Conservation (phyloP, 2,113 vertebrate genomes). For the Nettapus auritus region DNA sequence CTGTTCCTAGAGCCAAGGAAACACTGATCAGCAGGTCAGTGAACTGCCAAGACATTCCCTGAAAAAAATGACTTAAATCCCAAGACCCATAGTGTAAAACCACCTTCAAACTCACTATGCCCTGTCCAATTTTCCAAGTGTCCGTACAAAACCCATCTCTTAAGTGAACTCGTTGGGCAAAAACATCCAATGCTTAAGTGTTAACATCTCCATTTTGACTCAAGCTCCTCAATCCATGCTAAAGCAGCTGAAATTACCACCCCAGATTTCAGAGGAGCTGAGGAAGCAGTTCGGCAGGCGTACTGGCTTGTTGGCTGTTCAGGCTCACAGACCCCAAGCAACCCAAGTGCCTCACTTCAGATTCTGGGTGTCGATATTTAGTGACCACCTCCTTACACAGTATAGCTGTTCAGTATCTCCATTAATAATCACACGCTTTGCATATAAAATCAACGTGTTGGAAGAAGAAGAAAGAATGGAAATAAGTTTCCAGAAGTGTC, state of each 20-base stretch:
- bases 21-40: constrained; percentile 41
- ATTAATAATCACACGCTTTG: not conserved
- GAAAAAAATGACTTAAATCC: not conserved
- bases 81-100: not conserved
- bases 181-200: not conserved
- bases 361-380: not conserved
- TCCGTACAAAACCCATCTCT: not conserved
- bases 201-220: not conserved
- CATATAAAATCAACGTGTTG: not conserved
- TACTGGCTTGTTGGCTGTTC: not conserved
- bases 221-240: not conserved
- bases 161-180: not conserved
- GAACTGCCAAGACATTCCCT: not conserved
- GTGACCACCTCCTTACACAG: not conserved
- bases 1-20: constrained; percentile 74
- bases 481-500: not conserved
- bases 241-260: not conserved
- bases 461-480: not conserved
- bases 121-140: not conserved
- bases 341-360: not conserved
- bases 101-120: not conserved
- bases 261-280: not conserved
- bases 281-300: not conserved
- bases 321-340: not conserved
- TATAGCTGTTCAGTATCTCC: not conserved